Base-by-base conservation (phyloP, 2,113 vertebrate species). In the Pycnonotus jocosus region DNA sequence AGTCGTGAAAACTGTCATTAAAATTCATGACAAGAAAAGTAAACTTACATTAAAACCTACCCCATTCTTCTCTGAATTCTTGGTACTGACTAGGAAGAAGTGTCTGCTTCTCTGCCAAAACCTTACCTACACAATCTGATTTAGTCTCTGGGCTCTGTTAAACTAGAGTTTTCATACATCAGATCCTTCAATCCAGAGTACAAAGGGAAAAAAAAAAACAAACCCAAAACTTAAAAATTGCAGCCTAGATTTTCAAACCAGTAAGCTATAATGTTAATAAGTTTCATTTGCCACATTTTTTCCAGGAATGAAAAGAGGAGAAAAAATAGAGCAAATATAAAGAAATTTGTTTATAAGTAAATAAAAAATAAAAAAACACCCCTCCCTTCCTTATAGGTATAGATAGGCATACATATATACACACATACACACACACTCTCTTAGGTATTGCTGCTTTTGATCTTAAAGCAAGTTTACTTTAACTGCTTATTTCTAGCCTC, bases 1-100 rank as follows among this genome's bases (percentile, higher is more conserved):
- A 95, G 91, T 86, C 7, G 33, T 86, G 78, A 97, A 97, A 95
- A 81, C 56, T 80, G 61, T 82, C 96, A 97, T 98, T 97, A 97
- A 98, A 98, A 98, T 98, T 97, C 97, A 97, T 95, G 96, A 85
- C 94, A 80, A 94, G 90, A 85, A 96, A 97, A 96, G 95, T 93
- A 96, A 97, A 97, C 93, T 93, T 93, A 45, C 53, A 93, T 94
- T 97, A 96, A 94, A 97, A 96, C 62, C 93, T 93, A 90, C 92
- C 73, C 77, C 37, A 70, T 92, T 94, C 95, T 92, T 93, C 57
- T 88, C 73, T 8, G 47, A 94, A 94, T 95, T 92, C 74, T 86
- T 92, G 86, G 87, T 90, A 73, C 72, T 85, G 88, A 40, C 92
- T 90, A 92, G 76, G 45, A 94, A 94, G 94, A 93, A 77, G n/a